Percentiles rank a stretch among this genome's conserved stretches.
Evolutionary conservation across 2,113 vertebrate genomes (phyloP).

Genomic region (Herpetotheres cachinnans): DNA sequence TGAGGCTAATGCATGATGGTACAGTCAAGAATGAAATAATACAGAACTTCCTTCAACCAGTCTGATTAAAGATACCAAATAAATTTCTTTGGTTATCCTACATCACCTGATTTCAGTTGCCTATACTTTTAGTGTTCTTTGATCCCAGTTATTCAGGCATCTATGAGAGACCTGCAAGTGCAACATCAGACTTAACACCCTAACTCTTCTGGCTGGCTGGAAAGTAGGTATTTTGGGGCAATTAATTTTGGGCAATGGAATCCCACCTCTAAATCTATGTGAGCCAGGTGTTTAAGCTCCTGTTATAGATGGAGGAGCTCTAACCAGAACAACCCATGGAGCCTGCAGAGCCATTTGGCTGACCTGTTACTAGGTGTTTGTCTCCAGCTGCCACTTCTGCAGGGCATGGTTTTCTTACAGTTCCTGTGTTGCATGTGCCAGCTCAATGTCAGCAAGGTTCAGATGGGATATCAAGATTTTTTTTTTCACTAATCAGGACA

Average conservation of each 20-base stretch:
- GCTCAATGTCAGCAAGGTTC: neutral
- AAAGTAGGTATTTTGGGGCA: neutral
- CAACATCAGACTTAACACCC: neutral
- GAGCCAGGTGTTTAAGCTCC: neutral
- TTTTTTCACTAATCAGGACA: neutral
- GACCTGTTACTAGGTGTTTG: neutral
- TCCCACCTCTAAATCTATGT: neutral
- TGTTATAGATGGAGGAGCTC: neutral
- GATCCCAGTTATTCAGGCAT: neutral
- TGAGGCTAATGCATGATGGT: neutral
- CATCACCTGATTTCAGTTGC: neutral
- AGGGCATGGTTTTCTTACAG: neutral
- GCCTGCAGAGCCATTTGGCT: neutral
- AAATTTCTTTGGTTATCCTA: neutral
- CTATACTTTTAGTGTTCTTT: neutral
- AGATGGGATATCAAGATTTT: neutral
- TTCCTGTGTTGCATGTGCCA: neutral
- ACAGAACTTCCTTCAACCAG: neutral
- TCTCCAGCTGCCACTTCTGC: neutral
- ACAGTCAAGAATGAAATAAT: neutral
- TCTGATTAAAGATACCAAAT: neutral
- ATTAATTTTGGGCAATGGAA: neutral
- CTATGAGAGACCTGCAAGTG: neutral
- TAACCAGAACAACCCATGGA: neutral
- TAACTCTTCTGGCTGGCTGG: neutral